A percentile compares a stretch with the other conserved stretches of the same genome.
Evolutionary conservation across 2,797 vertebrate species (phyloP).

Genomic region (Erpetoichthys calabaricus): DNA sequence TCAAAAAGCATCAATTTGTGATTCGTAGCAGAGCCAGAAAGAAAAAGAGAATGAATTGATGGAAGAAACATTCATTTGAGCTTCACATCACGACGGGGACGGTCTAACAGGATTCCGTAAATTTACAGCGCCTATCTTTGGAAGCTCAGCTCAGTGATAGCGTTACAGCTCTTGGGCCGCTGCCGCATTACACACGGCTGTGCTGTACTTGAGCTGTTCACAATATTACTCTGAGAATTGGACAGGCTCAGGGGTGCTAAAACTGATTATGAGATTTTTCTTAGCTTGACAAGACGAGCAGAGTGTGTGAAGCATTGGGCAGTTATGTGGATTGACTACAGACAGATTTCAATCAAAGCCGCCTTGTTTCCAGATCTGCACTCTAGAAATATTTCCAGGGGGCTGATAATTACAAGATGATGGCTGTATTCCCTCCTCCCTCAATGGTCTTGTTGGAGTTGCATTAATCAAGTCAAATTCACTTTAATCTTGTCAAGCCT

Average conservation of each 20-base stretch:
- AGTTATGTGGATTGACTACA: constrained; percentile 27
- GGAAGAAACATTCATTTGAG: constrained; percentile 22
- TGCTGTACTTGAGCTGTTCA: constrained; percentile 35
- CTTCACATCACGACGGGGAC: constrained; percentile 19
- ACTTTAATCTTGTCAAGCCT: too few relatives aligned
- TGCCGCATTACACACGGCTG: constrained; percentile 21
- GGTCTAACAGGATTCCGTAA: constrained; percentile 30
- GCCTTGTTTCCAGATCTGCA: neutral
- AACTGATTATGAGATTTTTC: constrained; percentile 61
- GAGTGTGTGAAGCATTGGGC: constrained; percentile 32
- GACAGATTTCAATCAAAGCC: constrained; percentile 30
- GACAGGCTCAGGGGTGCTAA: constrained; percentile 40
- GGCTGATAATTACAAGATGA: too few relatives aligned
- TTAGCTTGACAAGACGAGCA: constrained; percentile 51
- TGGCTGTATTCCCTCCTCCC: too few relatives aligned
- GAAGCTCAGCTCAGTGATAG: constrained; percentile 24
- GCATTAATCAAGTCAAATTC: too few relatives aligned
- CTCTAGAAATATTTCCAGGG: neutral
- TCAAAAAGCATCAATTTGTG: too few relatives aligned
- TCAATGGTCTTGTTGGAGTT: too few relatives aligned
- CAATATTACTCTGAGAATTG: constrained; percentile 53
- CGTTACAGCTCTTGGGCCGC: constrained; percentile 28
- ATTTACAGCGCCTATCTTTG: constrained; percentile 29
- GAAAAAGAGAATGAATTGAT: neutral
- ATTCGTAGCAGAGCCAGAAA: neutral